Conservation (phyloP, 2,113 vertebrate species). For the Neopipo cinnamomea region DNA sequence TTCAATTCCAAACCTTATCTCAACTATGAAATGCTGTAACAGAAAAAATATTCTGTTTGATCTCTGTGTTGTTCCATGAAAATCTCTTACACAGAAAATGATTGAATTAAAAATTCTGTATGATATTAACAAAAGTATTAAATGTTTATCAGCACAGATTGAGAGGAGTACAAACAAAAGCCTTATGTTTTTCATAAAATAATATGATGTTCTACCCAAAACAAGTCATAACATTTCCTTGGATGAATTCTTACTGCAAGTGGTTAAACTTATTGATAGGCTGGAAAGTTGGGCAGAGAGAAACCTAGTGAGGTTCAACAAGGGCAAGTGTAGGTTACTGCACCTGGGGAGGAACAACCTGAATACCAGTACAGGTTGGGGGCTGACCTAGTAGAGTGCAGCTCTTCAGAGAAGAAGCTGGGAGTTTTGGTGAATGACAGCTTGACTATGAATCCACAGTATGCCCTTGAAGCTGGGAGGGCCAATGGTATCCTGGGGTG, state of each 20-base stretch:
- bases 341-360: background rate
- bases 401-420: background rate
- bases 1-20: background rate
- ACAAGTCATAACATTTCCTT: background rate
- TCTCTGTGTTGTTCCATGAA: background rate
- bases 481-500: background rate
- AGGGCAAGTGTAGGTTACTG: background rate
- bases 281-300: background rate
- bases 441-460: background rate
- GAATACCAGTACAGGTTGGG: background rate
- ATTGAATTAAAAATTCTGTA: background rate
- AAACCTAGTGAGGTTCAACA: background rate
- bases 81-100: background rate
- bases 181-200: background rate
- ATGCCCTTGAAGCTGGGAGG: background rate
- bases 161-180: background rate
- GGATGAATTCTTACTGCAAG: background rate
- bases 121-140: background rate
- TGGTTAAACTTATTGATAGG: background rate
- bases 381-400: background rate
- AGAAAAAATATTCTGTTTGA: background rate
- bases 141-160: background rate
- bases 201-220: background rate
- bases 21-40: background rate
- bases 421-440: background rate